Percentiles rank a stretch among this genome's conserved stretches.
These are phyloP conservation scores for Heliothis virescens DNA, from an alignment of 1,140 invertebrate species.

Conservation along the genomic window DNA sequence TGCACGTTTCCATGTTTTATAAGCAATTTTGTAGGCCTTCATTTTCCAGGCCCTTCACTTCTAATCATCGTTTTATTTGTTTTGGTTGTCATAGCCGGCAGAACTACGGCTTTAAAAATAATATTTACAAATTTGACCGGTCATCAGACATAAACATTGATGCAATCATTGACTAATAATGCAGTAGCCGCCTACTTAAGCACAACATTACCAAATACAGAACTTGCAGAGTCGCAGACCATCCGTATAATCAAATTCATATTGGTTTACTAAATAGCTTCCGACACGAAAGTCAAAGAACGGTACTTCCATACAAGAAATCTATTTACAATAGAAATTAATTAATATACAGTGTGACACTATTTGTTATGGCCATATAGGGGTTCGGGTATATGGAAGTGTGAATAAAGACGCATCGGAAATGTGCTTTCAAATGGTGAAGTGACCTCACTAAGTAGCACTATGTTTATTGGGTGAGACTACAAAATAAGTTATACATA, in stretches of 20 bases:
- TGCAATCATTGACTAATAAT: conserved; percentile 60
- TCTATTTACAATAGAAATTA: conserved; percentile 35
- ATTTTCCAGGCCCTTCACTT: too few species aligned
- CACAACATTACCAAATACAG: conserved; percentile 65
- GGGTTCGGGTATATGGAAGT: conserved; percentile 52
- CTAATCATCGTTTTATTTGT: background rate
- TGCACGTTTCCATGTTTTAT: too few species aligned
- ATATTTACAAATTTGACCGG: conserved; percentile 21
- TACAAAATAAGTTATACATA: background rate
- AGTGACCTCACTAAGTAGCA: background rate
- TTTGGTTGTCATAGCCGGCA: background rate
- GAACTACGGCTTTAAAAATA: background rate
- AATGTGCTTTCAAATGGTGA: background rate
- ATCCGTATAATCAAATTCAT: conserved; percentile 27
- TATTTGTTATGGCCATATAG: conserved; percentile 41
- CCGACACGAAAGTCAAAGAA: conserved; percentile 61
- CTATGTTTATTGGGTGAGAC: background rate
- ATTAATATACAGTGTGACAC: conserved; percentile 36
- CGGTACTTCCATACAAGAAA: conserved; percentile 52
- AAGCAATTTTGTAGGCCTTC: too few species aligned
- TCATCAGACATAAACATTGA: conserved; percentile 32
- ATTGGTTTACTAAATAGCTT: conserved; percentile 26
- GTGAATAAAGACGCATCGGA: conserved; percentile 42
- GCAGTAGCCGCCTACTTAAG: conserved; percentile 64
- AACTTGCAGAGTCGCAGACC: conserved; percentile 46